phyloP scores from a whole-genome alignment of 2,797 vertebrate genomes.

The Eutrigla gurnardus region DNA sequence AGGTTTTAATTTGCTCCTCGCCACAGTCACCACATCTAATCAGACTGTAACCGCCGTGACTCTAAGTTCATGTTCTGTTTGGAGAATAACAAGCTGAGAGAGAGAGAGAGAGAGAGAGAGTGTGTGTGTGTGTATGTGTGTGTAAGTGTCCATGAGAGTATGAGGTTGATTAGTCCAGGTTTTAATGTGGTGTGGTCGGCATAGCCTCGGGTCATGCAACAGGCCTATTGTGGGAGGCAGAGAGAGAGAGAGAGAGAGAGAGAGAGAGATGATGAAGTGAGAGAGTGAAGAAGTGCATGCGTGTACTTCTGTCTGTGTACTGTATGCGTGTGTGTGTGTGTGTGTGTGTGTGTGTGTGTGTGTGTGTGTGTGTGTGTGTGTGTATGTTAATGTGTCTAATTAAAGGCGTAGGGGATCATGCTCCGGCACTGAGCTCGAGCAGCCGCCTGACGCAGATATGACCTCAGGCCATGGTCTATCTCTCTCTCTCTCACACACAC shows the following conservation, averaged over 20 bases:
- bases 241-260: slow-evolving; percentile 43
- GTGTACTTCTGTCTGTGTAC: slow-evolving; percentile 37
- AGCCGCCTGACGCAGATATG: slow-evolving; percentile 80
- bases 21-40: slow-evolving; percentile 62
- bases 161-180: slow-evolving; percentile 85
- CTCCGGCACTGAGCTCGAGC: slow-evolving; percentile 78
- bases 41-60: slow-evolving; percentile 59
- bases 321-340: slow-evolving; percentile 19
- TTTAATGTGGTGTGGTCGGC: slow-evolving; percentile 87
- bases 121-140: slow-evolving; percentile 54
- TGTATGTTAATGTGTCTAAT: slow-evolving; percentile 88
- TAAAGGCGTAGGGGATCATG: slow-evolving; percentile 84
- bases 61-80: slow-evolving; percentile 55
- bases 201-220: slow-evolving; percentile 87
- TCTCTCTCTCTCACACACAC: slow-evolving; percentile 31
- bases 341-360: slow-evolving; percentile 59
- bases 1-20: slow-evolving; percentile 62
- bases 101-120: slow-evolving; percentile 4
- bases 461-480: slow-evolving; percentile 82
- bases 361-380: slow-evolving; percentile 39
- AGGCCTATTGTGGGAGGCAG: slow-evolving; percentile 79
- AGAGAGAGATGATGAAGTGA: slow-evolving; percentile 43
- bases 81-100: slow-evolving; percentile 66
- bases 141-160: slow-evolving; percentile 81
- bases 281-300: slow-evolving; percentile 51